phyloP scores from a whole-genome alignment of 1,140 invertebrate genomes.

The Leptinotarsa defecta region DNA sequence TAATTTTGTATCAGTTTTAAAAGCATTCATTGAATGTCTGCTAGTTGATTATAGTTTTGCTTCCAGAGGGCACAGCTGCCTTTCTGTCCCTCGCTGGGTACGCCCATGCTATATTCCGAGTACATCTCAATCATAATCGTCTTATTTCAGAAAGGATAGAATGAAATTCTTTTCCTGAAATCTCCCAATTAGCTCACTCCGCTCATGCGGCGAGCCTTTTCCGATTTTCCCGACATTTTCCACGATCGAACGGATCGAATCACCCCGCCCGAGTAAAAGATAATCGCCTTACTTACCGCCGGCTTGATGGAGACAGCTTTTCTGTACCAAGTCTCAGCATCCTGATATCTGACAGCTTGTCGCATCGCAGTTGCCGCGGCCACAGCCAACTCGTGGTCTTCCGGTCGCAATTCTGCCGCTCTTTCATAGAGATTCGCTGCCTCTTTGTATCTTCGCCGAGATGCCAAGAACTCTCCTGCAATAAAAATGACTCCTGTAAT shows the following conservation, averaged over 20 bases:
- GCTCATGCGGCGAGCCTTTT: neutral
- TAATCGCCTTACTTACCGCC: conserved; percentile 61
- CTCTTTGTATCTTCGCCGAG: conserved; percentile 75
- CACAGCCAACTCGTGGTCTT: conserved; percentile 82
- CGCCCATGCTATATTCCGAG: too few species aligned
- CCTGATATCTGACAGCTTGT: conserved; percentile 73
- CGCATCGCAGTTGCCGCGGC: conserved; percentile 84
- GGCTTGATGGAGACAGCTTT: conserved; percentile 72
- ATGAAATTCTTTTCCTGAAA: too few species aligned
- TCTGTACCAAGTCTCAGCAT: conserved; percentile 85
- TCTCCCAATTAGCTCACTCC: neutral
- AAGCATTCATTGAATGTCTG: too few species aligned
- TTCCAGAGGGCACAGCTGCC: too few species aligned
- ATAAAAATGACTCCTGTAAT: conserved; percentile 28
- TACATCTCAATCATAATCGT: too few species aligned
- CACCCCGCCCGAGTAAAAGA: neutral
- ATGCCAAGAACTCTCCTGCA: conserved; percentile 84
- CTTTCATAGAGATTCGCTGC: conserved; percentile 78
- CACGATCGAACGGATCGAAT: neutral
- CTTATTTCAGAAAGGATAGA: too few species aligned
- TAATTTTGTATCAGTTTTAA: too few species aligned
- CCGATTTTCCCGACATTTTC: conserved; percentile 1
- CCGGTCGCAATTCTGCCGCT: conserved; percentile 75
- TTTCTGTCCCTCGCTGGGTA: too few species aligned
- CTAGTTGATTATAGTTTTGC: too few species aligned